Evolutionary conservation across 2,113 vertebrate genomes (phyloP).

Genomic region (Empidonax alnorum): DNA sequence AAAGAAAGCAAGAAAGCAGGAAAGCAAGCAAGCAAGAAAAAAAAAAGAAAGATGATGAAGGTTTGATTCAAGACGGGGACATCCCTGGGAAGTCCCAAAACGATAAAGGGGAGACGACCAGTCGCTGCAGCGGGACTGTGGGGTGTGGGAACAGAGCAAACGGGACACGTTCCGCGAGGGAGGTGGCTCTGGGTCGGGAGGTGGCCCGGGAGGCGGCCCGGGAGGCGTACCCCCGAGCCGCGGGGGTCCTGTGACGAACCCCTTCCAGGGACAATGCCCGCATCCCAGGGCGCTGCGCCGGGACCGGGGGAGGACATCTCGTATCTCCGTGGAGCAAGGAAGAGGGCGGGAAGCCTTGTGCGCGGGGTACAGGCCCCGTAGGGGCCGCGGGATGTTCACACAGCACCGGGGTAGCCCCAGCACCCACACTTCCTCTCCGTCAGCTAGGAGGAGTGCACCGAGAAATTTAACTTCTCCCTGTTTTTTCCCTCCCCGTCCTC

Average conservation of each 20-base stretch:
- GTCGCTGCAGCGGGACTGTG: not conserved
- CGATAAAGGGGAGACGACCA: accelerated
- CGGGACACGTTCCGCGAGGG: not conserved
- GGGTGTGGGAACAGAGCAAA: accelerated
- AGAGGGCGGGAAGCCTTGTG: not conserved
- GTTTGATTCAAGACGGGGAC: accelerated
- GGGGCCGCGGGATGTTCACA: not conserved
- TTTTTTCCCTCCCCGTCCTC: no score
- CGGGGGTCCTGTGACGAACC: accelerated
- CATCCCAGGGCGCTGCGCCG: accelerated
- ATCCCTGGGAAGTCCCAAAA: no score
- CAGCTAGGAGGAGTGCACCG: no score
- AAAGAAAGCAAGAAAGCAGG: no score
- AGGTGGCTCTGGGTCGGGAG: not conserved
- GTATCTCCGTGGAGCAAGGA: no score
- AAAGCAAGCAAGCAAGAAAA: not conserved
- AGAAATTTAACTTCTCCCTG: not conserved
- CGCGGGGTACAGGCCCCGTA: accelerated
- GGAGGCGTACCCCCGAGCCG: accelerated
- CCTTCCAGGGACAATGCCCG: no score
- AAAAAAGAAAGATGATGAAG: not conserved
- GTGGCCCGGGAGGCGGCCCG: not conserved
- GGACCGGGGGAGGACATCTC: accelerated
- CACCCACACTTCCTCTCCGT: accelerated
- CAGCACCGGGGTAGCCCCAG: not conserved